Base-by-base conservation (phyloP, 2,888 invertebrate species). In the Latrodectus hesperus region DNA sequence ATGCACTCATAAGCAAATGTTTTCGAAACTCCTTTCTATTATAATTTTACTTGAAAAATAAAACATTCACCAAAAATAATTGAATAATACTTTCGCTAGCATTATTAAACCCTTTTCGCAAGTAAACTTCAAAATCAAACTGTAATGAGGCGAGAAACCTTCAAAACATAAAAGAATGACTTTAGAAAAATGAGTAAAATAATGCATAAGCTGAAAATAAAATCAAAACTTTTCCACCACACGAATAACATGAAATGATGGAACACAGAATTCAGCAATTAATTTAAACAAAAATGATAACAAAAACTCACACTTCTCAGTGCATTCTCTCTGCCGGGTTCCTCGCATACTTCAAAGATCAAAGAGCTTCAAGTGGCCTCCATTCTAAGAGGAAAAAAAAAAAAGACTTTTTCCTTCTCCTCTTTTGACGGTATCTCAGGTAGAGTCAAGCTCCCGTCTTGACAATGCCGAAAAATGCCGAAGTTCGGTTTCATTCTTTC, bases 291-390 rank as follows among this genome's bases (percentile, higher is more conserved):
- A 84, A 84, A 84, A 78, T 84, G 51, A 65, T 52, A 84, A 84
- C 73, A 84, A 84, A 84, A 84, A 84, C 78, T 67, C 53, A 38
- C 51, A 68, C 82, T 51, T 75, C 75, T 51, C 60, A 75, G 70
- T 70, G 49, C 22, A 53, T 60, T 49, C 64, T 17, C 64, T 81
- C 67, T 64, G 38, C 73, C 64, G 52, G 71, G 53, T 67, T 26
- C 82, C 70, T 55, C 71, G 74, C 84, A 84, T 84, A 84, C 84
- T 78, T 84, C 78, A 84, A 67, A 71, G 84, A 84, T 84, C 84
- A 84, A 84, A 84, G 74, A 68, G 84, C 38, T 38, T 38, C 1
- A 67, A 84, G 78, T 67, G 51, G 78, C 76, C 78, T 77, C 4
- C 73, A 78, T 72, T 83, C 78, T 67, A 67, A 78, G 67, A 78